phyloP scores from a whole-genome alignment of 2,888 invertebrate species.

The Torymus texanus region DNA sequence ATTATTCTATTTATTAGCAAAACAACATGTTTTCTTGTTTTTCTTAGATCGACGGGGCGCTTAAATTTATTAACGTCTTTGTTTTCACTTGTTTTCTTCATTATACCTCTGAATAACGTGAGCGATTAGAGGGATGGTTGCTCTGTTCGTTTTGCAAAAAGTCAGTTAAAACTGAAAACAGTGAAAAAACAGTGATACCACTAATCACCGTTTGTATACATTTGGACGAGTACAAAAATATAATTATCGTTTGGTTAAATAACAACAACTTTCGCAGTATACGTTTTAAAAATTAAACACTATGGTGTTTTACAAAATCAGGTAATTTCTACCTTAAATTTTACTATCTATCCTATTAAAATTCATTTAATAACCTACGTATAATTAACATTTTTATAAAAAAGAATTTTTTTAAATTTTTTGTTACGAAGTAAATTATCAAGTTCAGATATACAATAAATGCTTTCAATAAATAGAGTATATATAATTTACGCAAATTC shows the following conservation, averaged over 20 bases:
- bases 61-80: background rate
- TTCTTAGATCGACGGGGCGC: background rate
- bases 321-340: background rate
- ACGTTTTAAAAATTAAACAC: background rate
- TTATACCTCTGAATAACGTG: constrained; percentile 2
- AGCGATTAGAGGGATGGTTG: background rate
- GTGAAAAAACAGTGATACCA: constrained; percentile 20
- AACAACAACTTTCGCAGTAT: background rate
- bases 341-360: no score
- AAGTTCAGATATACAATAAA: no score
- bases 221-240: constrained; percentile 12
- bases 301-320: background rate
- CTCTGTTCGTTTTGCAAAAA: constrained; percentile 1
- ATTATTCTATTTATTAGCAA: no score
- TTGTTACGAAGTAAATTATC: no score
- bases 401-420: no score
- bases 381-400: no score
- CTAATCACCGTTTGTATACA: background rate
- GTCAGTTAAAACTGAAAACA: background rate
- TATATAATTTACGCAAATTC: no score
- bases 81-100: constrained; percentile 14
- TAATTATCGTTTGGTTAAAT: constrained; percentile 12
- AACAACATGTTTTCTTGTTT: no score
- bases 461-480: no score
- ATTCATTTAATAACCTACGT: no score